Percentiles rank a stretch among this genome's conserved stretches.
Conservation (phyloP, 2,113 vertebrate species). For the Ardeotis arabs region DNA sequence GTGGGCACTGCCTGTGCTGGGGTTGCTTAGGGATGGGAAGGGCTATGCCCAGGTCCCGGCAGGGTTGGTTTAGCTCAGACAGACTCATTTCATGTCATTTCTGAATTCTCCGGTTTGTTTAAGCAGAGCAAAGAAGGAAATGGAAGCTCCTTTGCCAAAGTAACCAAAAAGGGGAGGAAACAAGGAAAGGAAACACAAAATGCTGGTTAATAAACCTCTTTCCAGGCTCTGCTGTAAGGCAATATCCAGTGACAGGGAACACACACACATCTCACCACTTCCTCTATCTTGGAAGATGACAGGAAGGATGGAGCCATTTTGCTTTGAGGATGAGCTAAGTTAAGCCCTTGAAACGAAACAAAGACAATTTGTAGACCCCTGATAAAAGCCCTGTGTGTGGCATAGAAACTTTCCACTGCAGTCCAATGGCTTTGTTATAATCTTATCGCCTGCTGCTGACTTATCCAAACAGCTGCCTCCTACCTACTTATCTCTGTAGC, state of each 20-base stretch:
- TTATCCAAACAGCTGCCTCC: constrained; percentile 39
- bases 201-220: neutral
- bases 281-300: constrained; percentile 44
- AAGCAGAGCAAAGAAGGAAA: constrained; percentile 28
- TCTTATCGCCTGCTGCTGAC: neutral
- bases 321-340: constrained; percentile 43
- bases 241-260: constrained; percentile 4
- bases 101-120: neutral
- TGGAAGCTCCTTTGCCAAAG: neutral
- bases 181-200: constrained; percentile 14
- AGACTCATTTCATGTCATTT: neutral
- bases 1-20: too few relatives aligned
- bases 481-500: constrained; percentile 7
- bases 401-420: neutral
- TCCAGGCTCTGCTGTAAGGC: neutral
- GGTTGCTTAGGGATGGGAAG: neutral
- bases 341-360: constrained; percentile 36
- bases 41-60: neutral
- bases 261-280: neutral
- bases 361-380: constrained; percentile 12
- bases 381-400: neutral
- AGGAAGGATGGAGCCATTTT: constrained; percentile 4
- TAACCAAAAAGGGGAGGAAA: neutral
- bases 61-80: neutral
- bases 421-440: neutral